Conservation (phyloP, 2,888 invertebrate species). For the Isotomurus palustris region DNA sequence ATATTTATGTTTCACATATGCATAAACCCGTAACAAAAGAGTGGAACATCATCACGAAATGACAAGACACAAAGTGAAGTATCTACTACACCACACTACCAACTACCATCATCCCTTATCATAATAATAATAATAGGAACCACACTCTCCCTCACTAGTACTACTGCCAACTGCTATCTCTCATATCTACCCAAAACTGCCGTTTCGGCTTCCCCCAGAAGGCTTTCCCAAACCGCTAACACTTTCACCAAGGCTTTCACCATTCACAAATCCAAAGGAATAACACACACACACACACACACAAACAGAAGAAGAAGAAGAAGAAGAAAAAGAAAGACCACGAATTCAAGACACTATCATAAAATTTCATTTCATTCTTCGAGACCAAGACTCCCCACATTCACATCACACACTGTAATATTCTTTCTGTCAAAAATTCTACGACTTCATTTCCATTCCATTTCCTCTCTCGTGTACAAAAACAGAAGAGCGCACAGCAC, state of each 20-base stretch:
- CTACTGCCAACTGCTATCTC: too few species aligned
- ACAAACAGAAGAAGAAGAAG: too few species aligned
- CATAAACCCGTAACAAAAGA: conserved; percentile 14
- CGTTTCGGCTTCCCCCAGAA: too few species aligned
- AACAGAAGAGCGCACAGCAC: too few species aligned
- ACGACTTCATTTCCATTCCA: conserved; percentile 43
- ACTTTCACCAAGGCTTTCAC: neutral
- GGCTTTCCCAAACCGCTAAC: neutral
- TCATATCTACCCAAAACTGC: too few species aligned
- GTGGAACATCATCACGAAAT: conserved; percentile 5
- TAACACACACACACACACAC: too few species aligned
- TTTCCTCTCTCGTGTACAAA: conserved; percentile 26
- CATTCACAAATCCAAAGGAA: neutral
- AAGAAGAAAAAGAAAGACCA: conserved; percentile 1
- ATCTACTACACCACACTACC: neutral
- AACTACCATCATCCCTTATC: neutral
- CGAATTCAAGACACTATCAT: conserved; percentile 30
- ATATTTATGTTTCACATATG: conserved; percentile 17
- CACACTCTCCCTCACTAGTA: conserved; percentile 8
- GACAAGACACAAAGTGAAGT: neutral
- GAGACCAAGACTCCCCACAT: conserved; percentile 14
- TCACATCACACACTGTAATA: conserved; percentile 26
- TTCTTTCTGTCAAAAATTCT: conserved; percentile 34
- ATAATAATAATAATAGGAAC: neutral
- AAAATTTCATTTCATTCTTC: conserved; percentile 43